Conservation (phyloP, 2,888 invertebrate genomes). For the Caenorhabditis becei region DNA sequence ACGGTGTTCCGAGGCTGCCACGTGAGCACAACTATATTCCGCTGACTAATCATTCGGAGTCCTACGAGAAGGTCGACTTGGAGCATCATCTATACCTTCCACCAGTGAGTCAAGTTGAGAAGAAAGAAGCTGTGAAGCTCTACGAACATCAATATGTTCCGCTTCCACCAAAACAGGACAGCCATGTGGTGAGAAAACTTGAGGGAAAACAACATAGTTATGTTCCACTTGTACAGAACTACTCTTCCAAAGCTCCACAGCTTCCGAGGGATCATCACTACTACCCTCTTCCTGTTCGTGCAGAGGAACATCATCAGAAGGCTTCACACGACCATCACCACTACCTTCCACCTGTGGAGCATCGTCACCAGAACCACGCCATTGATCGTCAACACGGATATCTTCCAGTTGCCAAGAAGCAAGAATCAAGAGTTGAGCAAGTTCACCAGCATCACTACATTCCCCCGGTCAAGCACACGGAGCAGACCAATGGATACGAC, state of each 20-base stretch:
- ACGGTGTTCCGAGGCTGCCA: constrained; percentile 29
- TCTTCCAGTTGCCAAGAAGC: constrained; percentile 37
- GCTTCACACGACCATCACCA: constrained; percentile 32
- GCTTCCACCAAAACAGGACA: constrained; percentile 40
- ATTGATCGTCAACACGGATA: constrained; percentile 42
- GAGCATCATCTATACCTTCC: constrained; percentile 55
- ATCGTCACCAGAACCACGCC: constrained; percentile 1
- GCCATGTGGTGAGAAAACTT: constrained; percentile 39
- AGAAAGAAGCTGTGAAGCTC: constrained; percentile 43
- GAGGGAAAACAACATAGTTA: constrained; percentile 50
- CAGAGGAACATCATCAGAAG: constrained; percentile 23
- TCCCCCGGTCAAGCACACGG: constrained; percentile 23
- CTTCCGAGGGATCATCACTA: constrained; percentile 58
- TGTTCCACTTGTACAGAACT: constrained; percentile 49
- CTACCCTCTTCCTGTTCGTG: constrained; percentile 39
- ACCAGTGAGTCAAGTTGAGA: constrained; percentile 34
- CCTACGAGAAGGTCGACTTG: constrained; percentile 26
- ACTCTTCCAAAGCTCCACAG: constrained; percentile 26
- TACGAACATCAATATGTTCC: constrained; percentile 54
- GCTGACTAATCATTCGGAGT: constrained; percentile 26
- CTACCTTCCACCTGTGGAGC: constrained; percentile 40
- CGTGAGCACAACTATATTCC: constrained; percentile 60
- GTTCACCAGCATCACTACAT: constrained; percentile 40
- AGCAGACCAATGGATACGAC: constrained; percentile 33
- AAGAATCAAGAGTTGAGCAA: constrained; percentile 1